Percentiles rank a stretch among this genome's conserved stretches.
Evolutionary conservation across 1,140 invertebrate species (phyloP).

Genomic region (Lasioglossum baleicum): DNA sequence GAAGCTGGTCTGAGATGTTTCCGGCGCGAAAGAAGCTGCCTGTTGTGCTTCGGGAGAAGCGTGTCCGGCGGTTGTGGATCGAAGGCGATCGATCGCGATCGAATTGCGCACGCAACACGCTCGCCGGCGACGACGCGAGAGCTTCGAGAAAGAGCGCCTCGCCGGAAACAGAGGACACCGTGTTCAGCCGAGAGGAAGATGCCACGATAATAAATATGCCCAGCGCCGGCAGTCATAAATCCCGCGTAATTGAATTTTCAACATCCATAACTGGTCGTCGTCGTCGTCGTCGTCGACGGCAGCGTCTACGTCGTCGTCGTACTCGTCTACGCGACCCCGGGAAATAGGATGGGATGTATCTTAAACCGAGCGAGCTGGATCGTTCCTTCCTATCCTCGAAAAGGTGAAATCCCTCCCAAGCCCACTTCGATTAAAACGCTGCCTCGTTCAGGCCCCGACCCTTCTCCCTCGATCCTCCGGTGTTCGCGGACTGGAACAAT

Average conservation of each 20-base stretch:
- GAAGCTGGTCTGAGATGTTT: too few relatives aligned
- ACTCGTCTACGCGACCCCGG: constrained; percentile 57
- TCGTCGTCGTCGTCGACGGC: background rate
- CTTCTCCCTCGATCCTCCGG: background rate
- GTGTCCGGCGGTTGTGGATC: background rate
- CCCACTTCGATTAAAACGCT: constrained; percentile 37
- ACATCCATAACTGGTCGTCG: constrained; percentile 69
- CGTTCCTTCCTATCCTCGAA: constrained; percentile 53
- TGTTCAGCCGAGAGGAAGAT: constrained; percentile 40
- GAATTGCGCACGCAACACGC: constrained; percentile 1
- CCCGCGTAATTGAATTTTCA: constrained; percentile 74
- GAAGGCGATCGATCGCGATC: background rate
- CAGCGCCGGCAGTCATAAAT: constrained; percentile 67
- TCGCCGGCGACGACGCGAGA: background rate
- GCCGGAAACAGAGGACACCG: constrained; percentile 10
- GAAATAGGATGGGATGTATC: constrained; percentile 71
- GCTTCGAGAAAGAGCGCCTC: too few relatives aligned
- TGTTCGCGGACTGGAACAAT: constrained; percentile 46
- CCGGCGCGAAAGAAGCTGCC: too few relatives aligned
- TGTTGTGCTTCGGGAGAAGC: background rate
- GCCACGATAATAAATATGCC: constrained; percentile 71
- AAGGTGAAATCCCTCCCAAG: constrained; percentile 41
- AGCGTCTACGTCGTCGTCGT: constrained; percentile 7
- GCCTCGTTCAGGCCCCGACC: background rate
- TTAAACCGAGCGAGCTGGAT: constrained; percentile 57